Base-by-base conservation (phyloP, 2,888 invertebrate species). In the Tetragonula carbonaria region DNA sequence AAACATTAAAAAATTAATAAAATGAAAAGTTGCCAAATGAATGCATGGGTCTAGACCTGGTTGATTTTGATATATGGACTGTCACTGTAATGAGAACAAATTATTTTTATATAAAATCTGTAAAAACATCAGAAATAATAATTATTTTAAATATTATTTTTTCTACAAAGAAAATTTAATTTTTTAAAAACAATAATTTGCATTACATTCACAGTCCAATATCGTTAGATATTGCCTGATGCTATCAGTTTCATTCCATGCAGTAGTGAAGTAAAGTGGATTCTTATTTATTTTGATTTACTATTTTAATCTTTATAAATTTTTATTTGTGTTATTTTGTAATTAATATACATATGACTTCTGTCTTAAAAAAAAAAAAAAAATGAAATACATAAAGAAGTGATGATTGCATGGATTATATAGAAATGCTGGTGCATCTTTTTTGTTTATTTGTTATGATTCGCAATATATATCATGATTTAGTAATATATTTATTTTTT, bases 31-130 rank as follows among this genome's bases (percentile, higher is more conserved):
- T 76, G 78, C 51, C 77, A 84, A 89, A 88, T 86, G 87, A 89
- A 87, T 86, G 71, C 87, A 85, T 81, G 74, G 82, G 68, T 88
- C 78, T 88, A 90, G 88, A 90, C 87, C 88, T 89, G 89, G 77
- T 90, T 90, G 89, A 87, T 90, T 89, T 82, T 78, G 86, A 84
- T 86, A 89, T 82, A 76, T 87, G 87, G 80, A 73, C 86, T 90
- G 90, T 88, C 57, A 80, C 51, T 88, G 90, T 88, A 85, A 89
- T 75, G 82, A 76, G 62, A 57, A 65, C 53, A 77, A 77, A 57
- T 74, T 38, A 66, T 68, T 63, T 77, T 80, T 80, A 80, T 83
- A 65, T 28, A 28, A 78, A 86, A 76, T 53, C 18, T 65, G 68
- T 6, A 28, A 59, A 67, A 80, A 57, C 16, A 53, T 21, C 8